phyloP scores from a whole-genome alignment of 1,140 invertebrate species.

The Chelonus insularis region DNA sequence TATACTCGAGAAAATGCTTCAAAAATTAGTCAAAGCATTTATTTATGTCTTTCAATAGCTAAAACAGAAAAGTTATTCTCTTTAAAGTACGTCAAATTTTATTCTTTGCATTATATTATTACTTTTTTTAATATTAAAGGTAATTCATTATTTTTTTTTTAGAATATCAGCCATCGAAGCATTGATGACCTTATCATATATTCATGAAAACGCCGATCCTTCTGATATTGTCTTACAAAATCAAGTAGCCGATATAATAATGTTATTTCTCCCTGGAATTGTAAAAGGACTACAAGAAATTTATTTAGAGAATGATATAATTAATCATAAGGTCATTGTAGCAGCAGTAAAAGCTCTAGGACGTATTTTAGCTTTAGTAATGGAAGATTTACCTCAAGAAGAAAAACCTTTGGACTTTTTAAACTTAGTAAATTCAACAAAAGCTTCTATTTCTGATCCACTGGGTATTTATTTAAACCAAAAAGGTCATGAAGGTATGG shows the following conservation, averaged over 20 bases:
- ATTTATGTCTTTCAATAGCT: slow-evolving; percentile 63
- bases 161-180: slow-evolving; percentile 64
- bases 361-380: slow-evolving; percentile 56
- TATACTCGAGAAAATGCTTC: slow-evolving; percentile 60
- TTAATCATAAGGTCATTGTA: slow-evolving; percentile 65
- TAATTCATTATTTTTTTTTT: slow-evolving; percentile 25
- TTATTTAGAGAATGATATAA: slow-evolving; percentile 60
- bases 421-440: too few species aligned
- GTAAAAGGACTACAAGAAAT: slow-evolving; percentile 63
- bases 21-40: slow-evolving; percentile 64
- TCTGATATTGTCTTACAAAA: slow-evolving; percentile 52
- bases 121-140: slow-evolving; percentile 17
- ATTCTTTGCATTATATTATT: slow-evolving; percentile 18
- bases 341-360: slow-evolving; percentile 63
- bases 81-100: slow-evolving; percentile 57
- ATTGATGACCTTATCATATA: slow-evolving; percentile 62
- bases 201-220: slow-evolving; percentile 54
- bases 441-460: slow-evolving; percentile 12
- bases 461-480: slow-evolving; percentile 23
- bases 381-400: slow-evolving; percentile 61
- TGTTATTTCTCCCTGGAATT: slow-evolving; percentile 68
- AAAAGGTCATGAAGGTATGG: slow-evolving; percentile 37
- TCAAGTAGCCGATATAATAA: slow-evolving; percentile 63
- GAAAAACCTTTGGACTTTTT: too few species aligned
- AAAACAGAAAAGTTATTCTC: slow-evolving; percentile 62